Evolutionary conservation across 2,888 invertebrate genomes (phyloP), one percentile per base, ranked within the genome.

Genomic region (Lottia scabra): DNA sequence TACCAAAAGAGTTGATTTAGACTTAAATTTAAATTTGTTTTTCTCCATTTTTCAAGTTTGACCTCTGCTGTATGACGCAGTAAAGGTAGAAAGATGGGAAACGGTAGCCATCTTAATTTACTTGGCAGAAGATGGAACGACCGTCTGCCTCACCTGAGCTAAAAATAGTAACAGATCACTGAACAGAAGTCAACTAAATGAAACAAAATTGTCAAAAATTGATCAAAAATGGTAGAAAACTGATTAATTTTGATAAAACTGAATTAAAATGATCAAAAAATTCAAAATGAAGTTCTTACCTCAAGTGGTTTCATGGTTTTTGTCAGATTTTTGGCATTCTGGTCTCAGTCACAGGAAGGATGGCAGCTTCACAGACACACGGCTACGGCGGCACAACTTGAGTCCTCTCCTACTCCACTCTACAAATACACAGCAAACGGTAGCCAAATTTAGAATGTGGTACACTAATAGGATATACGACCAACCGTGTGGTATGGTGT

Each of bases 251-350:
- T 38, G 38, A 38, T 38, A 38, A 38, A 38, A 38, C 8, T 38
- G 1, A 38, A 1, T 5, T 38, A 38, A 38, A 38, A 38, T 38
- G 38, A 38, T 38, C 5, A 38, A 19, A 56, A 56, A 56, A 19
- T 56, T 19, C 23, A 56, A 56, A 56, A 56, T 56, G 56, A 12
- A 38, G 38, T 38, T 73, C 73, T 74, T 77, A 79, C 79, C 79
- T 79, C 79, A 62, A 79, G 72, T 64, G 79, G 79, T 73, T 79
- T 79, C 79, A 79, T 79, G 68, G 63, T 70, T 66, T 19, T 38
- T 19, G 56, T n/a, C 56, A 56, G 56, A 56, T 23, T 10, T 71
- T 68, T 62, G 65, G 71, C 76, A 73, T 69, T 63, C 76, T 71
- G 74, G 56, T 44, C 48, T 23, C 65, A 71, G 71, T 66, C 66